Evolutionary conservation across 1,140 invertebrate genomes (phyloP).

Genomic region (Neomicropteryx cornuta): DNA sequence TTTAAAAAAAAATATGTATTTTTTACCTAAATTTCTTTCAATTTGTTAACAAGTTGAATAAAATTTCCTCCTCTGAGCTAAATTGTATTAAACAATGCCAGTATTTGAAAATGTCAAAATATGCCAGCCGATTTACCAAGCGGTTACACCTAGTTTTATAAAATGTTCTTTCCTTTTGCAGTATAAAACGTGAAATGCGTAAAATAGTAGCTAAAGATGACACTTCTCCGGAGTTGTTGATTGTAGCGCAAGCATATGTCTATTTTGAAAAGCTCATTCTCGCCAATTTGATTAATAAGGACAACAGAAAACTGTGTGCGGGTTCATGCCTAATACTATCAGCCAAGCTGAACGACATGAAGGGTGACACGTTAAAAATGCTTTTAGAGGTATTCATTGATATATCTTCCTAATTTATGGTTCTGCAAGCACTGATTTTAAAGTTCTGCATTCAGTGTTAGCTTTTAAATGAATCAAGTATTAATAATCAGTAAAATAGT

Average conservation of each 20-base stretch:
- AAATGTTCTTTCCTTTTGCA: slow-evolving; percentile 30
- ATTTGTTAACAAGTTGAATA: too few species aligned
- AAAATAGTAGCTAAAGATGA: slow-evolving; percentile 85
- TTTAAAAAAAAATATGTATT: too few species aligned
- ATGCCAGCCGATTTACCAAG: too few species aligned
- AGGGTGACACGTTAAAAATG: slow-evolving; percentile 74
- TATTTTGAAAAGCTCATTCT: slow-evolving; percentile 96
- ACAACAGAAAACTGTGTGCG: slow-evolving; percentile 90
- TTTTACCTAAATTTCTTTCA: too few species aligned
- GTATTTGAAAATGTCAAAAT: too few species aligned
- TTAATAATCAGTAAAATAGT: slow-evolving; percentile 1
- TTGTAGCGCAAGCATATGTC: slow-evolving; percentile 92
- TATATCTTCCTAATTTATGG: slow-evolving; percentile 10
- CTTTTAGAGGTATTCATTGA: slow-evolving; percentile 76
- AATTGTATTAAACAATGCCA: too few species aligned
- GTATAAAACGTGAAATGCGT: slow-evolving; percentile 90
- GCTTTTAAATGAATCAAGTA: slow-evolving; percentile 3
- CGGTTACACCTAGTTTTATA: too few species aligned
- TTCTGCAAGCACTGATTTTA: too few species aligned
- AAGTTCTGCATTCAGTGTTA: slow-evolving; percentile 6
- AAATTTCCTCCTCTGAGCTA: too few species aligned
- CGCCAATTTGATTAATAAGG: slow-evolving; percentile 86
- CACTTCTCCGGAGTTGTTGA: slow-evolving; percentile 72
- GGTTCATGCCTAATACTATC: slow-evolving; percentile 88
- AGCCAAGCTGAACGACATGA: slow-evolving; percentile 94